Evolutionary conservation across 2,113 vertebrate genomes (phyloP).

Genomic region (Carassius carassius): DNA sequence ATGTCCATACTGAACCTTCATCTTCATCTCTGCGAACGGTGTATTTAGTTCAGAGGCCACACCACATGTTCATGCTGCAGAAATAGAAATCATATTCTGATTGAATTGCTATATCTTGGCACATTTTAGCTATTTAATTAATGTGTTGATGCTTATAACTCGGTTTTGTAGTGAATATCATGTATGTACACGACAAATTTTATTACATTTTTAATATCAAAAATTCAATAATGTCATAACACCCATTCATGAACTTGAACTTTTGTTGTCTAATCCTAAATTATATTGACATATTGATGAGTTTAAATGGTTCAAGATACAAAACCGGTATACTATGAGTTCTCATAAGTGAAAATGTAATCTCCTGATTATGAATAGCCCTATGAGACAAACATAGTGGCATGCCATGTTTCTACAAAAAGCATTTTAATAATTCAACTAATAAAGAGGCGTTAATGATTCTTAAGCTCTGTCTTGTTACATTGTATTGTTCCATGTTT

Average conservation of each 20-base stretch:
- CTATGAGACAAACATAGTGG: not conserved
- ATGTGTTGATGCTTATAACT: not conserved
- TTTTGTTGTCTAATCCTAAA: not conserved
- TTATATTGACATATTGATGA: not conserved
- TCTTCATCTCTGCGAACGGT: not conserved
- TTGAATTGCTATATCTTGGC: not conserved
- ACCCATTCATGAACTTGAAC: not conserved
- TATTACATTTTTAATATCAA: no score
- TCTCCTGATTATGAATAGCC: not conserved
- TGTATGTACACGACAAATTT: no score
- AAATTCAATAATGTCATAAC: not conserved
- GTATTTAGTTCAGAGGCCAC: not conserved
- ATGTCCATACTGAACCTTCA: constrained; percentile 7
- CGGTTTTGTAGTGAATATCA: no score
- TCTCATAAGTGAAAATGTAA: not conserved
- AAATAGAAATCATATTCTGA: not conserved
- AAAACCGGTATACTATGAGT: not conserved
- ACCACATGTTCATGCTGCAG: not conserved
- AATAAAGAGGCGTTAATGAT: not conserved
- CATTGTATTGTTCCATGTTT: not conserved
- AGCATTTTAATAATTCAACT: not conserved
- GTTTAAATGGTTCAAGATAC: not conserved
- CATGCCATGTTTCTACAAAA: not conserved
- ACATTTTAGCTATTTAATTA: not conserved
- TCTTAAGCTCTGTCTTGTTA: not conserved